phyloP scores from a whole-genome alignment of 2,113 vertebrate genomes.

The Cephalophus harveyi region DNA sequence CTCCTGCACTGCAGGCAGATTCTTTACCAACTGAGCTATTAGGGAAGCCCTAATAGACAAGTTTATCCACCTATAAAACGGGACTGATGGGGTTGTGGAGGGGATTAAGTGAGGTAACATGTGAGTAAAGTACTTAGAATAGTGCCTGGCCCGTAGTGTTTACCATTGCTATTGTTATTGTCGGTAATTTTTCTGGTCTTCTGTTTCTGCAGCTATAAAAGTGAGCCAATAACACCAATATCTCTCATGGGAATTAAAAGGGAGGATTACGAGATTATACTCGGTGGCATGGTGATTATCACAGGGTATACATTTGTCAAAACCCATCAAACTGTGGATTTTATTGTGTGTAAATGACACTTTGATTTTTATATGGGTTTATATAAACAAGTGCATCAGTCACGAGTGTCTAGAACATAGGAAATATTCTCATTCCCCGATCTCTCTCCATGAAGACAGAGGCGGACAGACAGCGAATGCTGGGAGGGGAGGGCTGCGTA shows the following conservation, averaged over 20 bases:
- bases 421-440: background rate
- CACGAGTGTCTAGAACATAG: background rate
- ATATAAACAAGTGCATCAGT: background rate
- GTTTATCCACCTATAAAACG: background rate
- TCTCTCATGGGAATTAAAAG: background rate
- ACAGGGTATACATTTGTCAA: background rate
- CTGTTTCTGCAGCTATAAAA: background rate
- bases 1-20: background rate
- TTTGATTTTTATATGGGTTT: background rate
- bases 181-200: background rate
- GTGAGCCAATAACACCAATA: background rate
- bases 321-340: background rate
- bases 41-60: background rate
- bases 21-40: background rate
- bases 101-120: background rate
- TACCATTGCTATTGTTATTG: background rate
- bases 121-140: background rate
- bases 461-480: background rate
- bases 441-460: background rate
- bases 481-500: background rate
- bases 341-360: background rate
- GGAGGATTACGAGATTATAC: background rate
- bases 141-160: rapidly evolving
- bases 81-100: background rate
- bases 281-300: background rate